Evolutionary conservation across 2,888 invertebrate species (phyloP).

Genomic region (Sphaeridia pumilis): DNA sequence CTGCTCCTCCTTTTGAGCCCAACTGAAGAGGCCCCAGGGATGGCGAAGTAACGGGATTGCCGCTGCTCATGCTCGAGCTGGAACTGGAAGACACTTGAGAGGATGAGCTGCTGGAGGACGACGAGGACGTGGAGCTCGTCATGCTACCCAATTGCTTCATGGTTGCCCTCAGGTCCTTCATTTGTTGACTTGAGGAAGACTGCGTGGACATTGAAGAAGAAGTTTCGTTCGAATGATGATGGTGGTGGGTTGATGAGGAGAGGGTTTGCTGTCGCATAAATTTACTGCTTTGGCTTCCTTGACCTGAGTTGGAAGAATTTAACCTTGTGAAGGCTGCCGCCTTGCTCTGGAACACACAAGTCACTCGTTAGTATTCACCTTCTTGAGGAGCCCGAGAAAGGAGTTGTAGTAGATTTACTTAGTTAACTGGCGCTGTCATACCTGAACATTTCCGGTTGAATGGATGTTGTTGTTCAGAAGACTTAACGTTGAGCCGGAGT

Average conservation of each 20-base stretch:
- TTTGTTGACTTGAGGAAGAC: constrained; percentile 27
- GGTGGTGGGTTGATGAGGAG: constrained; percentile 18
- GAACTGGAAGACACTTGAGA: constrained; percentile 7
- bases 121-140: constrained; percentile 33
- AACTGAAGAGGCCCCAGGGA: constrained; percentile 5
- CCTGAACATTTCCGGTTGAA: constrained; percentile 36
- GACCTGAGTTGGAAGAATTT: constrained; percentile 22
- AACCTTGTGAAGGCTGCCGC: constrained; percentile 33
- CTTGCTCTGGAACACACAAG: constrained; percentile 22
- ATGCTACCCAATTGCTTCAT: constrained; percentile 16
- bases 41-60: constrained; percentile 5
- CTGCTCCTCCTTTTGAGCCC: constrained; percentile 6
- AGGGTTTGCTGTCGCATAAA: constrained; percentile 10
- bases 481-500: constrained; percentile 32
- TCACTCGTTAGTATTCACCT: background rate
- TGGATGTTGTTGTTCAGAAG: constrained; percentile 34
- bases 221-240: constrained; percentile 29
- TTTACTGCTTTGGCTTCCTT: constrained; percentile 20
- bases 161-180: constrained; percentile 41
- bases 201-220: constrained; percentile 24
- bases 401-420: constrained; percentile 5
- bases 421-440: constrained; percentile 30
- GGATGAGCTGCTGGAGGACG: constrained; percentile 18
- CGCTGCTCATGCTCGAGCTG: constrained; percentile 15
- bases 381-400: constrained; percentile 3